Base-by-base conservation (phyloP, 2,113 vertebrate genomes). In the Phalacrocorax pelagicus region DNA sequence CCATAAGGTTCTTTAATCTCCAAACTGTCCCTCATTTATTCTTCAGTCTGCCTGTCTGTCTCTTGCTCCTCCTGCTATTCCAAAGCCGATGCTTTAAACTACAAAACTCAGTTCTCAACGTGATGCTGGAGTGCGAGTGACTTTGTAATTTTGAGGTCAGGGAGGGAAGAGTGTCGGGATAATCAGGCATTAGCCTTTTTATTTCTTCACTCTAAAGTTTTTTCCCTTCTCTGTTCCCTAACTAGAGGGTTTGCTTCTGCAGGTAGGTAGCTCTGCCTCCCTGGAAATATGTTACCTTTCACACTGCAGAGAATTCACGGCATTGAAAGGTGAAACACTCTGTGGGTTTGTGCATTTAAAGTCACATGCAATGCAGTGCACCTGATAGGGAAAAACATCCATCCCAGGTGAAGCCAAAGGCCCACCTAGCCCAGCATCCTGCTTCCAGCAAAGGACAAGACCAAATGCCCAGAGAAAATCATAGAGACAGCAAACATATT, bases 1-100 rank as follows among this genome's bases (percentile, higher is more conserved):
- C 71, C 84, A 82, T 8, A 24, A 79, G 30, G 52, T 86, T 87
- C 34, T 94, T 95, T 90, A 13, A 82, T 92, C 78, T 92, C 52
- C 81, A 23, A 83, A 66, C 46, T 81, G 54, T 18, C 78, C 78
- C 61, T 90, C 36, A 58, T 90, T 92, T 96, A 90, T 65, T 85
- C 70, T 49, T 91, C 87, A 72, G 77, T 44, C 85, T 44, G 62
- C 27, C 90, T 74, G 70, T 29, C 78, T 92, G 90, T 29, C 88
- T 71, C 38, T n/a, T 88, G 47, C 75, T 72, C 44, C 73, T 78
- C 38, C 78, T 63, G 52, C 3, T 57, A 81, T 72, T 70, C 84
- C 73, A 79, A 90, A 94, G 65, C 29, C 6, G 1, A 57, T 16
- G 19, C 6, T 95, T 96, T 87, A 81, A 74, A 91, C 84, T 63